Evolutionary conservation across 2,113 vertebrate genomes (phyloP).

Genomic region (Heterocephalus glaber): DNA sequence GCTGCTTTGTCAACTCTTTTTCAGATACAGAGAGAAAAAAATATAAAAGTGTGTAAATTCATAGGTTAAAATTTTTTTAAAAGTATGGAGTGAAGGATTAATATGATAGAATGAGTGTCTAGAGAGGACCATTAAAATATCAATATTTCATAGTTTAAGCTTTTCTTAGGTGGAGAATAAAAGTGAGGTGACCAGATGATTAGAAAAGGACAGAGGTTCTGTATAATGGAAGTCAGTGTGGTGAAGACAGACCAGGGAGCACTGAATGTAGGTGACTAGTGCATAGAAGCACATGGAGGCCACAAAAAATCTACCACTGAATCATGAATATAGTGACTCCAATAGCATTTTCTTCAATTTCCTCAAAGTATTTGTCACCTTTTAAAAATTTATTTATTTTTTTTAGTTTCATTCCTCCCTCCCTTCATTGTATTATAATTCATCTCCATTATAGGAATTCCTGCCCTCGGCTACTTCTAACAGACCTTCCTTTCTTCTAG

Average conservation of each 20-base stretch:
- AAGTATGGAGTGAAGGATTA: not conserved
- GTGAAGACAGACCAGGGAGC: not conserved
- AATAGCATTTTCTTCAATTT: not conserved
- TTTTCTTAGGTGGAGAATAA: not conserved
- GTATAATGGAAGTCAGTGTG: not conserved
- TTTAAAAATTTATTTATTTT: not conserved
- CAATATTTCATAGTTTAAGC: not conserved
- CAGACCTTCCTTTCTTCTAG: not conserved
- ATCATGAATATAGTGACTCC: not conserved
- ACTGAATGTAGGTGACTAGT: not conserved
- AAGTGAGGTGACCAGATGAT: not conserved
- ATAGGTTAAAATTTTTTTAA: not conserved
- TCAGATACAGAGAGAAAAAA: not conserved
- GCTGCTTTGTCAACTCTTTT: slow-evolving; percentile 40
- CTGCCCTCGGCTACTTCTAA: not conserved
- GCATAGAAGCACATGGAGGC: not conserved
- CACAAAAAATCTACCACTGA: not conserved
- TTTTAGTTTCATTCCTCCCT: not conserved
- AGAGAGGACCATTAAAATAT: not conserved
- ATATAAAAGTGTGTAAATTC: not conserved
- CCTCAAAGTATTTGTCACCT: not conserved
- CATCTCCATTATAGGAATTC: not conserved
- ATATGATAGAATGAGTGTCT: not conserved
- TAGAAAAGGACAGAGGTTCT: not conserved
- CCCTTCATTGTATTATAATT: not conserved